phyloP scores from a whole-genome alignment of 2,888 invertebrate genomes.

The Andrena bicolor region DNA sequence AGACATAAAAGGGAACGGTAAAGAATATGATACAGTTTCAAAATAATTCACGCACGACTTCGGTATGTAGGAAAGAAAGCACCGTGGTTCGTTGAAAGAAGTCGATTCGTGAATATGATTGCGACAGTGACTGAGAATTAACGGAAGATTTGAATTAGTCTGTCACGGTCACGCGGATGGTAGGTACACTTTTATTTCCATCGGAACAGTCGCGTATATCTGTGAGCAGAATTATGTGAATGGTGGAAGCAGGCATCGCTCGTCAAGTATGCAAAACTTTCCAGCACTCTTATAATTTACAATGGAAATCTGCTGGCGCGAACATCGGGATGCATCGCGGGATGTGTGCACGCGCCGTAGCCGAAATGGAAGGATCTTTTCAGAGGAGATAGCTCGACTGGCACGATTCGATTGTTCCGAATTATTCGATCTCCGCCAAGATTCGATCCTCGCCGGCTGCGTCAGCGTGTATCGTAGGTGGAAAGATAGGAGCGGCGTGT shows the following conservation, averaged over 20 bases:
- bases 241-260: slow-evolving; percentile 42
- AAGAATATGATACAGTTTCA: background rate
- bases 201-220: slow-evolving; percentile 22
- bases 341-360: background rate
- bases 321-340: slow-evolving; percentile 33
- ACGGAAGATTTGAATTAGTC: no score
- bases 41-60: background rate
- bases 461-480: background rate
- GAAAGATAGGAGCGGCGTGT: background rate
- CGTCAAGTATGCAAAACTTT: slow-evolving; percentile 77
- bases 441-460: slow-evolving; percentile 13
- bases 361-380: slow-evolving; percentile 33
- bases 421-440: slow-evolving; percentile 48
- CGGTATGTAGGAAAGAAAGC: no score
- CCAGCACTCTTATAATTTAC: slow-evolving; percentile 67
- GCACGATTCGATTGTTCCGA: slow-evolving; percentile 43
- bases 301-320: slow-evolving; percentile 71
- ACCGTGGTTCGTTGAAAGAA: no score
- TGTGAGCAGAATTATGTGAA: slow-evolving; percentile 19
- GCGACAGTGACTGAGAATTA: background rate
- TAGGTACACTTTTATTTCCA: slow-evolving; percentile 39
- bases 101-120: background rate
- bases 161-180: background rate
- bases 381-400: slow-evolving; percentile 36
- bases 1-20: background rate